These are phyloP conservation scores for Agrotis puta DNA, from an alignment of 2,888 invertebrate genomes.

Conservation along the genomic window DNA sequence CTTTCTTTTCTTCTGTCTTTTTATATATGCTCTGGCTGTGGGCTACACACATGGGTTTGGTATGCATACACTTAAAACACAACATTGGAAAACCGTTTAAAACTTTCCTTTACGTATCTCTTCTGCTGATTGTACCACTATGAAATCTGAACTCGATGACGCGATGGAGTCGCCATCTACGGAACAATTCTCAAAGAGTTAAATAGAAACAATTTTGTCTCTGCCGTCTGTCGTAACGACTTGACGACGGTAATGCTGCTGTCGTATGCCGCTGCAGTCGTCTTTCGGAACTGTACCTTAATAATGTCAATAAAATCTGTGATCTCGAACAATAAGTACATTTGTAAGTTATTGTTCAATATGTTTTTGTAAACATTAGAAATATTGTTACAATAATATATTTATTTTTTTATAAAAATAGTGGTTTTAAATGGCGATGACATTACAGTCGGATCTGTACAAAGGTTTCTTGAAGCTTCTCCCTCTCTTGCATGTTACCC, in stretches of 20 bases:
- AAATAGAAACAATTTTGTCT: background rate
- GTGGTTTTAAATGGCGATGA: slow-evolving; percentile 69
- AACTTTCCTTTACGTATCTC: too few relatives aligned
- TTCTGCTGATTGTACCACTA: too few relatives aligned
- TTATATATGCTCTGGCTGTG: too few relatives aligned
- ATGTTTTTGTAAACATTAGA: slow-evolving; percentile 67
- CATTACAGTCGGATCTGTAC: slow-evolving; percentile 76
- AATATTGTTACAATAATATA: slow-evolving; percentile 69
- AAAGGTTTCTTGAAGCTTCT: slow-evolving; percentile 85
- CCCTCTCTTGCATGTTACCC: slow-evolving; percentile 88
- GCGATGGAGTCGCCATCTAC: too few relatives aligned
- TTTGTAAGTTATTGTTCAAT: slow-evolving; percentile 87
- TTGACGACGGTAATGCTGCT: background rate
- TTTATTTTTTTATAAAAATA: slow-evolving; percentile 62
- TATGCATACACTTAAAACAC: too few relatives aligned
- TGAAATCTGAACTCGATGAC: too few relatives aligned
- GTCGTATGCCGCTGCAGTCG: background rate
- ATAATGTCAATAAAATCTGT: slow-evolving; percentile 74
- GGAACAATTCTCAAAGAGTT: too few relatives aligned
- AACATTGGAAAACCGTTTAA: too few relatives aligned
- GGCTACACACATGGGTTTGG: too few relatives aligned
- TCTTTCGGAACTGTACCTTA: slow-evolving; percentile 6
- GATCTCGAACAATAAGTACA: slow-evolving; percentile 89
- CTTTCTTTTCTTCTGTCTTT: too few relatives aligned
- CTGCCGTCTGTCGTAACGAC: background rate